Conservation (phyloP, 2,888 invertebrate genomes). For the Sinodicranocentrus sp. region DNA sequence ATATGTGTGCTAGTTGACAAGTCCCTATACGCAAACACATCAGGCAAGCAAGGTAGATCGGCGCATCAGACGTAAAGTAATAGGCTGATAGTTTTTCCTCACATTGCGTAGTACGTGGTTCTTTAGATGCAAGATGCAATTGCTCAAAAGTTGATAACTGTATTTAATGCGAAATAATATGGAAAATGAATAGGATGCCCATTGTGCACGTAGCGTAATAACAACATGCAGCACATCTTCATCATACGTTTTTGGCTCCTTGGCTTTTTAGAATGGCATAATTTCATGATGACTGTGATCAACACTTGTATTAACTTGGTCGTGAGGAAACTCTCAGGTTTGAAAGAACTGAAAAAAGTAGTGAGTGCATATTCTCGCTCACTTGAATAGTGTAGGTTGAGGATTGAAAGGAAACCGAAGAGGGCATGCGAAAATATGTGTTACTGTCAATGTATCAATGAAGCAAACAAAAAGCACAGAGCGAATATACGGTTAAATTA, state of each 20-base stretch:
- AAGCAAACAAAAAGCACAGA: background rate
- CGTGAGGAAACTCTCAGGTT: constrained; percentile 2
- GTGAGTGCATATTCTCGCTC: background rate
- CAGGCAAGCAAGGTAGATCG: too few species aligned
- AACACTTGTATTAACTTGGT: background rate
- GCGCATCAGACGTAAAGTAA: too few species aligned
- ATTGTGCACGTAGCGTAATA: background rate
- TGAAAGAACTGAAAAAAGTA: background rate
- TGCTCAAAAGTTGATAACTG: background rate
- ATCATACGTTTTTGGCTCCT: too few species aligned
- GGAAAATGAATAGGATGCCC: constrained; percentile 4
- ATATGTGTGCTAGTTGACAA: too few species aligned
- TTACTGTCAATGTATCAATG: constrained; percentile 11
- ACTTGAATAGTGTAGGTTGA: too few species aligned
- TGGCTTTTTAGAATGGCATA: too few species aligned
- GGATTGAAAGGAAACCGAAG: constrained; percentile 1
- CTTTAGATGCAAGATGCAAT: too few species aligned
- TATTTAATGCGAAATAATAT: constrained; percentile 16
- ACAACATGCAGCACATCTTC: background rate
- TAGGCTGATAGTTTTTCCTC: too few species aligned
- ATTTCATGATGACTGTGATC: constrained; percentile 5
- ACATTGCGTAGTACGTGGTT: too few species aligned
- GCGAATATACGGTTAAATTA: background rate
- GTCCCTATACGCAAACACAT: too few species aligned
- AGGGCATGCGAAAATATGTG: background rate